Conservation (phyloP, 2,888 invertebrate genomes). For the Eustalomyia histrio region DNA sequence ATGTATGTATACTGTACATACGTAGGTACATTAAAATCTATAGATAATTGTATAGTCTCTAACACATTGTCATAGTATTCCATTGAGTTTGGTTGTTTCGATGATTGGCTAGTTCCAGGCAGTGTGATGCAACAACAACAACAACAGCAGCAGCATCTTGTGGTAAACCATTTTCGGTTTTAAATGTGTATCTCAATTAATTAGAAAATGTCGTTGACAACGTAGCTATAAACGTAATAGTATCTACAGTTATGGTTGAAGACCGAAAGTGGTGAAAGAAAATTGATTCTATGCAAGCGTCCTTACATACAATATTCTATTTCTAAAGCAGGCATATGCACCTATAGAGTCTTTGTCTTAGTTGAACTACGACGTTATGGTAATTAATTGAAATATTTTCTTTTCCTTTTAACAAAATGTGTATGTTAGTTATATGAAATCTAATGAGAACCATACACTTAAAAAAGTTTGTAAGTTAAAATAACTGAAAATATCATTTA, state of each 20-base stretch:
- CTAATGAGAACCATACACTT: too few species aligned
- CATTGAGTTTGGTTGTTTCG: conserved; percentile 10
- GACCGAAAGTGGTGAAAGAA: conserved; percentile 1
- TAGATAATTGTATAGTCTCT: background rate
- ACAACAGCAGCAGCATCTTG: conserved; percentile 36
- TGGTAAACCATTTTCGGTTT: conserved; percentile 45
- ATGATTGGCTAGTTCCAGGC: background rate
- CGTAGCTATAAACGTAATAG: background rate
- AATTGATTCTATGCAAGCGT: conserved; percentile 27
- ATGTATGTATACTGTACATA: too few species aligned
- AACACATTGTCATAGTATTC: conserved; percentile 22
- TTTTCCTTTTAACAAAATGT: too few species aligned
- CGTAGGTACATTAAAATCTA: too few species aligned
- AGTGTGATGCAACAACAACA: background rate
- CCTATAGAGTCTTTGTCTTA: background rate
- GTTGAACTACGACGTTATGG: conserved; percentile 35
- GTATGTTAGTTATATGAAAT: too few species aligned
- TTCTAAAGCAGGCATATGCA: too few species aligned
- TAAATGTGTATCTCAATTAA: conserved; percentile 57
- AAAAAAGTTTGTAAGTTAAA: too few species aligned
- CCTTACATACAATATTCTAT: too few species aligned
- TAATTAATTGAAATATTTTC: conserved; percentile 48
- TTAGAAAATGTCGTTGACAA: conserved; percentile 62
- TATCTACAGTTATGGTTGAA: conserved; percentile 23
- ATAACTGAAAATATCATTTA: too few species aligned